These are phyloP conservation scores for Epizoanthus rinbou DNA, from an alignment of 92 coral and sea anemone genomes.

Conservation along the genomic window DNA sequence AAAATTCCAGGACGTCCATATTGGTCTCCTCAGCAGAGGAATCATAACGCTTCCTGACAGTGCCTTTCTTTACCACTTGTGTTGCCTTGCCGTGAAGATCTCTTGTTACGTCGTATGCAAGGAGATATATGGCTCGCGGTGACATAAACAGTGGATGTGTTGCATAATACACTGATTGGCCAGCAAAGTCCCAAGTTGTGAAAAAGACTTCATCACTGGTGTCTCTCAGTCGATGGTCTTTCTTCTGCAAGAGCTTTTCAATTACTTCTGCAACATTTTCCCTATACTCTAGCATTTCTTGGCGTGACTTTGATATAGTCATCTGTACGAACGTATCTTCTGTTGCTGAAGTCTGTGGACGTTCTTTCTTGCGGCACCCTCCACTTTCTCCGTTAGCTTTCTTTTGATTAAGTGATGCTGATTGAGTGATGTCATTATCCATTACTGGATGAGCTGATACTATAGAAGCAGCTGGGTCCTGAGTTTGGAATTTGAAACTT, in stretches of 20 bases:
- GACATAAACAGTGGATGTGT: conserved; percentile 74
- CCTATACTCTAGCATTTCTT: neutral
- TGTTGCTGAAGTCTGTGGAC: neutral
- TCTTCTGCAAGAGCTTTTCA: neutral
- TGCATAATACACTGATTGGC: conserved; percentile 68
- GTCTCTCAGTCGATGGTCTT: neutral
- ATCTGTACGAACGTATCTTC: neutral
- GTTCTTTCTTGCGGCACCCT: neutral
- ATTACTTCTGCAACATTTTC: neutral
- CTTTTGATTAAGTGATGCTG: neutral
- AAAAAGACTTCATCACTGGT: conserved; percentile 34
- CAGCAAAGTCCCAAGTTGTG: conserved; percentile 74
- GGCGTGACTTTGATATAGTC: neutral
- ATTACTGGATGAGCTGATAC: neutral
- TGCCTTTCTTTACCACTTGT: conserved; percentile 51
- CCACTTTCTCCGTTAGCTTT: neutral
- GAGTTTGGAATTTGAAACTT: neutral
- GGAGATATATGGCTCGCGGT: conserved; percentile 58
- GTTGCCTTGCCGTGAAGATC: conserved; percentile 49
- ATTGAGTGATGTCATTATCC: neutral
- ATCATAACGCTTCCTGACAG: conserved; percentile 31
- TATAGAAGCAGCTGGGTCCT: neutral
- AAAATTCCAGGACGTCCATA: conserved; percentile 64
- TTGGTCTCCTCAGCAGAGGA: conserved; percentile 44
- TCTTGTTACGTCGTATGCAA: conserved; percentile 57